Percentiles rank a stretch among this genome's conserved stretches.
Evolutionary conservation across 2,888 invertebrate genomes (phyloP).

Genomic region (Caenorhabditis sulstoni): DNA sequence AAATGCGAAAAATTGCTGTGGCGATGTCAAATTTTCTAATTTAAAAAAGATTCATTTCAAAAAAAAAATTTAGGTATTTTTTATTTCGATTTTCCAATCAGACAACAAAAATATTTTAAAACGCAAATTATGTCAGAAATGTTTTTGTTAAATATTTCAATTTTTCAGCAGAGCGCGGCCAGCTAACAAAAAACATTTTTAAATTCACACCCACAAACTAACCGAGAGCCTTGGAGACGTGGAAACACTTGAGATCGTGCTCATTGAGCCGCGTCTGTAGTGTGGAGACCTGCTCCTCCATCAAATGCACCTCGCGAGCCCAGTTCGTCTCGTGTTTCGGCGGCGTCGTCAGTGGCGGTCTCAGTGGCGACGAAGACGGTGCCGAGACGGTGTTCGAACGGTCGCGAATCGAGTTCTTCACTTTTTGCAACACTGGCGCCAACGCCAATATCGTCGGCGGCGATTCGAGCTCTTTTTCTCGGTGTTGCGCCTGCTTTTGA

Average conservation of each 20-base stretch:
- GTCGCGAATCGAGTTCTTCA: constrained; percentile 52
- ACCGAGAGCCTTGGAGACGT: constrained; percentile 51
- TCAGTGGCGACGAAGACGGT: constrained; percentile 36
- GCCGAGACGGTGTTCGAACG: constrained; percentile 49
- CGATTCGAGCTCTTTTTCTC: constrained; percentile 13
- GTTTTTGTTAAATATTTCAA: too few relatives aligned
- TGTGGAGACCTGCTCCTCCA: constrained; percentile 79
- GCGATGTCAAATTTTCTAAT: too few relatives aligned
- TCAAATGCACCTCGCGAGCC: constrained; percentile 78
- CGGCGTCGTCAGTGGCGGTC: not conserved
- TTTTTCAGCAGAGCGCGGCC: too few relatives aligned
- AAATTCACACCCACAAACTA: too few relatives aligned
- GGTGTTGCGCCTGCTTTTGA: not conserved
- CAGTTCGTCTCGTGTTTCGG: constrained; percentile 25
- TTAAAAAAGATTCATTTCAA: too few relatives aligned
- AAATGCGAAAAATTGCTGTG: too few relatives aligned
- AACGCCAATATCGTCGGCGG: constrained; percentile 37
- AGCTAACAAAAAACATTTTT: too few relatives aligned
- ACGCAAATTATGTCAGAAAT: too few relatives aligned
- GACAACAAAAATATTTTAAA: too few relatives aligned
- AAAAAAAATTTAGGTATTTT: too few relatives aligned
- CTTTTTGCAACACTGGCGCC: constrained; percentile 36
- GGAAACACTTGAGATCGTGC: constrained; percentile 64
- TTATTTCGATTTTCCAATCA: too few relatives aligned
- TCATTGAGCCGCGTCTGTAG: constrained; percentile 81